Conservation (phyloP, 2,797 vertebrate genomes). For the Gobio occitaniae region DNA sequence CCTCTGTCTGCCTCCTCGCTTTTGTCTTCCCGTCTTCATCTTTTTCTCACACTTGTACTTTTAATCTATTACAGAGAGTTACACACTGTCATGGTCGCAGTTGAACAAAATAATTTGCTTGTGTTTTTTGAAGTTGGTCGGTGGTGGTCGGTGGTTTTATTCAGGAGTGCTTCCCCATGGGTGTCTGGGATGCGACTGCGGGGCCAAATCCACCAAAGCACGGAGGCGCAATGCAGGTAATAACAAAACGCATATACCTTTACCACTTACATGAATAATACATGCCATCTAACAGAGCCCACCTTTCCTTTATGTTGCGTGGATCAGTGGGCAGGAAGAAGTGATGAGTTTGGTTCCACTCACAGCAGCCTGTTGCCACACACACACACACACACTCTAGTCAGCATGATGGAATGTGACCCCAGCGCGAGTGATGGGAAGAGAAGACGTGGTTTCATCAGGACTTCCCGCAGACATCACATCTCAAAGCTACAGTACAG, state of each 20-base stretch:
- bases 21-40: conserved; percentile 71
- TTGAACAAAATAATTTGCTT: conserved; percentile 73
- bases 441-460: conserved; percentile 59
- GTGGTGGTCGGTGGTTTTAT: conserved; percentile 66
- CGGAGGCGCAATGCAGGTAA: conserved; percentile 64
- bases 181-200: conserved; percentile 64
- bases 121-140: conserved; percentile 67
- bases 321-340: conserved; percentile 69
- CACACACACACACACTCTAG: conserved; percentile 55
- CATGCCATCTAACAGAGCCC: conserved; percentile 71
- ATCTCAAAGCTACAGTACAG: conserved; percentile 49
- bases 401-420: conserved; percentile 68
- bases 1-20: conserved; percentile 64
- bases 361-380: conserved; percentile 65
- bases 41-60: conserved; percentile 63
- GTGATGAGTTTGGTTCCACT: conserved; percentile 64
- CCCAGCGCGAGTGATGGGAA: conserved; percentile 70
- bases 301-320: conserved; percentile 72
- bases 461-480: conserved; percentile 50
- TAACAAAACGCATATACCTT: conserved; percentile 73
- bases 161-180: conserved; percentile 69
- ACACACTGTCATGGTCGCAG: conserved; percentile 69
- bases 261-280: conserved; percentile 75
- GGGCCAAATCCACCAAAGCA: conserved; percentile 64
- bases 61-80: conserved; percentile 77